Conservation (phyloP, 2,888 invertebrate species). For the Helicoverpa assulta region DNA sequence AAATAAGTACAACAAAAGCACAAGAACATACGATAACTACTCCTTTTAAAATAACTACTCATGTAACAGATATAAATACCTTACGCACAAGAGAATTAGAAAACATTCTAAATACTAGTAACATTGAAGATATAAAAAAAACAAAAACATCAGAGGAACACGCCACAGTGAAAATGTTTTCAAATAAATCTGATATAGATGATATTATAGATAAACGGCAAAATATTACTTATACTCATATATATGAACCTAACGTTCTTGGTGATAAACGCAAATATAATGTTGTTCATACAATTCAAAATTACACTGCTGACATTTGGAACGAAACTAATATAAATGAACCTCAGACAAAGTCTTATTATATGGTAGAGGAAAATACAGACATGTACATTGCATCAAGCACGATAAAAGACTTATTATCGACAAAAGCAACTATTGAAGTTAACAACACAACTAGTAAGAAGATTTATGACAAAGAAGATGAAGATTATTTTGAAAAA, state of each 20-base stretch:
- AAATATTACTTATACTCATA: no score
- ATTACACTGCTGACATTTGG: neutral
- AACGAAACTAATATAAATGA: neutral
- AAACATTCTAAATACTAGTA: neutral
- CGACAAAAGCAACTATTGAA: neutral
- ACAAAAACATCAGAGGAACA: neutral
- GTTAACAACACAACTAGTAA: neutral
- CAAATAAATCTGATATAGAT: neutral
- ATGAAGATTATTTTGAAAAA: neutral
- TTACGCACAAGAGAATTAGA: neutral
- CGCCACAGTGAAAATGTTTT: neutral
- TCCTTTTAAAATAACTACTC: slow-evolving; percentile 3
- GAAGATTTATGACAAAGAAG: neutral
- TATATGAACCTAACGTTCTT: neutral
- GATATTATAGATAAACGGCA: neutral
- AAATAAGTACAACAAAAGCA: no score
- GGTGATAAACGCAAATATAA: neutral
- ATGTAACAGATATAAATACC: slow-evolving; percentile 1
- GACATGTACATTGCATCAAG: neutral
- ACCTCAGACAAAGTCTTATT: neutral
- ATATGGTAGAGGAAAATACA: neutral
- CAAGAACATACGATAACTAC: neutral
- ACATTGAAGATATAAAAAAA: neutral
- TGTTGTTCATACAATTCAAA: neutral
- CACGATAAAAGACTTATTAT: neutral